Conservation (phyloP, 2,888 invertebrate species). For the Eudemis profundana region DNA sequence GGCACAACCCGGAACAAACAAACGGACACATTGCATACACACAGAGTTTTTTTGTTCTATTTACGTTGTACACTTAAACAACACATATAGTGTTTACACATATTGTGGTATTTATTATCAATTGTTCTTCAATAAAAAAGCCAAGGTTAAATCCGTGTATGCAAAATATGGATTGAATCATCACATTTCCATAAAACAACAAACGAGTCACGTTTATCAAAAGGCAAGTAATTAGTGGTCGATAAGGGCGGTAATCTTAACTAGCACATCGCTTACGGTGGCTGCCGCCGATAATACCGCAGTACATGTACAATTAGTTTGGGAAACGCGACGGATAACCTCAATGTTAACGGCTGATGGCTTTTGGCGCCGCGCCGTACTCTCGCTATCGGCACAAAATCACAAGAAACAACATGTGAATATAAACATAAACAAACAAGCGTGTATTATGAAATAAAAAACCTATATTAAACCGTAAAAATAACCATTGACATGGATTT, state of each 20-base stretch:
- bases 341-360: slow-evolving; percentile 39
- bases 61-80: slow-evolving; percentile 22
- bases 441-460: background rate
- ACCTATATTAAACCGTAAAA: background rate
- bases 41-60: slow-evolving; percentile 31
- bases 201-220: slow-evolving; percentile 39
- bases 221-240: slow-evolving; percentile 63
- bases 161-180: slow-evolving; percentile 19
- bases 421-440: slow-evolving; percentile 1
- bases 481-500: slow-evolving; percentile 10
- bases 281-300: slow-evolving; percentile 48
- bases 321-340: slow-evolving; percentile 32
- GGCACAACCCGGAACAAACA: slow-evolving; percentile 39
- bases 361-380: slow-evolving; percentile 32
- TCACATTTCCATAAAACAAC: slow-evolving; percentile 42
- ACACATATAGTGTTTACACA: background rate
- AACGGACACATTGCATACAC: slow-evolving; percentile 23
- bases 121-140: slow-evolving; percentile 4
- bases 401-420: slow-evolving; percentile 21
- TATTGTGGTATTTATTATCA: slow-evolving; percentile 7
- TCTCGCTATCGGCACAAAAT: slow-evolving; percentile 16
- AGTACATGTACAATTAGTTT: slow-evolving; percentile 40
- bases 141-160: slow-evolving; percentile 19
- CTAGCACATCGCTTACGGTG: slow-evolving; percentile 61
- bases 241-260: slow-evolving; percentile 69